phyloP scores from a whole-genome alignment of 2,888 invertebrate species.

The Eupeodes luniger region DNA sequence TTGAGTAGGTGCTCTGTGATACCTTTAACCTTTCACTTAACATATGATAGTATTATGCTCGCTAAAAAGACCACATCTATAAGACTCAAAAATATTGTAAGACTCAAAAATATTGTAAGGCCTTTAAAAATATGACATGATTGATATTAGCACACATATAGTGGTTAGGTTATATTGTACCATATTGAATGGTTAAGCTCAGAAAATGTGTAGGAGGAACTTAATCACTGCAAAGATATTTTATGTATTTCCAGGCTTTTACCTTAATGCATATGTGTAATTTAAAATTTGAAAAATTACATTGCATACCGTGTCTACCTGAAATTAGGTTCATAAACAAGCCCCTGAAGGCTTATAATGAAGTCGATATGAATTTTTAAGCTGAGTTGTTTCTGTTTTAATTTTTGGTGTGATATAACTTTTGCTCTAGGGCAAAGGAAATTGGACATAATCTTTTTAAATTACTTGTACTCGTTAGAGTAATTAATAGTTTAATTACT shows the following conservation, averaged over 20 bases:
- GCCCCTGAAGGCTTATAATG: too few species aligned
- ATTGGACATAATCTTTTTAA: too few species aligned
- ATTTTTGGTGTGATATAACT: too few species aligned
- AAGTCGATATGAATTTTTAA: too few species aligned
- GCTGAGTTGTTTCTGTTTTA: too few species aligned
- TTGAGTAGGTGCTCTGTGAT: conserved; percentile 57
- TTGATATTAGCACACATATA: background rate
- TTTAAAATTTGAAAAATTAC: too few species aligned
- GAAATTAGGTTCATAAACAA: too few species aligned
- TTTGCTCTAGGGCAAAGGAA: too few species aligned
- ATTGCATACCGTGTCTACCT: too few species aligned
- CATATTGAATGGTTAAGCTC: background rate
- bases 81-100: background rate
- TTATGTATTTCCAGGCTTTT: background rate
- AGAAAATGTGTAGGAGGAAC: background rate
- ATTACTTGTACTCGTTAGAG: too few species aligned
- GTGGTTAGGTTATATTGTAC: background rate
- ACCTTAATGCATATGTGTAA: too few species aligned
- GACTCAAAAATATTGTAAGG: background rate
- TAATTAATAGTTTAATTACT: too few species aligned
- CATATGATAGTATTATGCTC: background rate
- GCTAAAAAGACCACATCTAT: background rate
- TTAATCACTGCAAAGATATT: background rate
- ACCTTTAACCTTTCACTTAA: conserved; percentile 67
- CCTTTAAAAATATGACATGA: conserved; percentile 18